Percentiles rank a stretch among this genome's conserved stretches.
Evolutionary conservation across 2,888 invertebrate species (phyloP).

Genomic region (Hirtodrosophila duncani): DNA sequence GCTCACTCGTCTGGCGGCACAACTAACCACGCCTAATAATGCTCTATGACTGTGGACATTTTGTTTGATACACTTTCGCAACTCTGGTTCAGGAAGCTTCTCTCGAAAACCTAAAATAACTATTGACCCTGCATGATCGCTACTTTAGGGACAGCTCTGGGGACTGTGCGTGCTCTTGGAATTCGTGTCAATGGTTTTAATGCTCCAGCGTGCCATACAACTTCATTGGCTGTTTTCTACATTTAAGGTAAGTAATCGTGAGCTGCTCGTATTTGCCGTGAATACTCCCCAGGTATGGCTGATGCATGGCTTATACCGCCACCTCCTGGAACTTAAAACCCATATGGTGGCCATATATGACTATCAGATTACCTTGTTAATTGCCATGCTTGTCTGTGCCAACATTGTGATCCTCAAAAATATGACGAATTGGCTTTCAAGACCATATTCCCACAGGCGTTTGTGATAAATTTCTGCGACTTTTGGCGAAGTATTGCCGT

Average conservation of each 20-base stretch:
- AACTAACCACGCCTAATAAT: conserved; percentile 12
- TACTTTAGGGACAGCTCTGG: too few species aligned
- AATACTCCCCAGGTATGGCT: background rate
- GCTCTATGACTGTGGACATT: too few species aligned
- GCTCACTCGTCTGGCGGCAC: too few species aligned
- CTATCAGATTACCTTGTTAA: conserved; percentile 27
- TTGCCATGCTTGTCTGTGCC: conserved; percentile 23
- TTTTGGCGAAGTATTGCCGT: conserved; percentile 34
- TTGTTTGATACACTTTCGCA: too few species aligned
- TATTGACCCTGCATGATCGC: too few species aligned
- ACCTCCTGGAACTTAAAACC: conserved; percentile 24
- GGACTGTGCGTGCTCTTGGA: too few species aligned
- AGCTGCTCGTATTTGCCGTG: conserved; percentile 16
- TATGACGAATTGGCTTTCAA: background rate
- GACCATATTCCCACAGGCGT: conserved; percentile 8
- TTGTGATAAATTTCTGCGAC: conserved; percentile 21
- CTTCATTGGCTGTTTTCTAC: too few species aligned
- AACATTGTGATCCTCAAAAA: conserved; percentile 26
- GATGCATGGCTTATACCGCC: conserved; percentile 17
- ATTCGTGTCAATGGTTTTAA: too few species aligned
- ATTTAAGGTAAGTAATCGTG: conserved; percentile 40
- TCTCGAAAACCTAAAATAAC: too few species aligned
- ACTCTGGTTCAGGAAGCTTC: too few species aligned
- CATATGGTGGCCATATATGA: conserved; percentile 33
- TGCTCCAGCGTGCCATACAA: too few species aligned